Percentiles rank a stretch among this genome's conserved stretches.
Conservation (phyloP, 2,797 vertebrate genomes). For the Bovichtus variegatus region DNA sequence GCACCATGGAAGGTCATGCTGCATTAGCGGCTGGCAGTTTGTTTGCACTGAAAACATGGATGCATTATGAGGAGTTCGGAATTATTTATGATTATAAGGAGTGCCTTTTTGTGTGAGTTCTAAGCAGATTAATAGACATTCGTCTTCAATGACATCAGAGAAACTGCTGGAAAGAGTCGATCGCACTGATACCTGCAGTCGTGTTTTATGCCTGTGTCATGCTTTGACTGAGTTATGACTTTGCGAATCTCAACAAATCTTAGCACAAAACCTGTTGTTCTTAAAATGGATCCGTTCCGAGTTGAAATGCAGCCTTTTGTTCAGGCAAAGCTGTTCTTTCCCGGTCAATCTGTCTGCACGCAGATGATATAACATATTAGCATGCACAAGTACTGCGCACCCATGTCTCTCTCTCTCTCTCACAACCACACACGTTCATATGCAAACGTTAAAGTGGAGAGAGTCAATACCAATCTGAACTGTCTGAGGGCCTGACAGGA, state of each 20-base stretch:
- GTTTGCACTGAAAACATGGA: neutral
- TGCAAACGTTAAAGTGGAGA: neutral
- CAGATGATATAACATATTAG: neutral
- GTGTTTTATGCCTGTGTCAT: neutral
- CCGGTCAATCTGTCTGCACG: neutral
- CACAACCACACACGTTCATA: slow-evolving; percentile 1
- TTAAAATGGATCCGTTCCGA: neutral
- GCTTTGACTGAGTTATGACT: neutral
- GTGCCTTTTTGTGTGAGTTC: neutral
- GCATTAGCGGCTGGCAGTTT: neutral
- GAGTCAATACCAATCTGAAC: slow-evolving; percentile 64
- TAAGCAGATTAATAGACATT: slow-evolving; percentile 1
- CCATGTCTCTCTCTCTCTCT: neutral
- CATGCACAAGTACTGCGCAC: neutral
- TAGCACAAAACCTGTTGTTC: slow-evolving; percentile 3
- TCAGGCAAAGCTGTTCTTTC: neutral
- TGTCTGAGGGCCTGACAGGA: slow-evolving; percentile 51
- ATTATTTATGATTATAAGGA: neutral
- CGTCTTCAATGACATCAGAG: neutral
- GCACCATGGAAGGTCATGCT: neutral
- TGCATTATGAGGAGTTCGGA: neutral
- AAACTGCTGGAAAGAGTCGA: neutral
- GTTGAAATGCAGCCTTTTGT: slow-evolving; percentile 19
- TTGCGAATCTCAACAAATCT: neutral
- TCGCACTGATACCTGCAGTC: neutral